Evolutionary conservation across 2,797 vertebrate species (phyloP).

Genomic region (Miichthys miiuy): DNA sequence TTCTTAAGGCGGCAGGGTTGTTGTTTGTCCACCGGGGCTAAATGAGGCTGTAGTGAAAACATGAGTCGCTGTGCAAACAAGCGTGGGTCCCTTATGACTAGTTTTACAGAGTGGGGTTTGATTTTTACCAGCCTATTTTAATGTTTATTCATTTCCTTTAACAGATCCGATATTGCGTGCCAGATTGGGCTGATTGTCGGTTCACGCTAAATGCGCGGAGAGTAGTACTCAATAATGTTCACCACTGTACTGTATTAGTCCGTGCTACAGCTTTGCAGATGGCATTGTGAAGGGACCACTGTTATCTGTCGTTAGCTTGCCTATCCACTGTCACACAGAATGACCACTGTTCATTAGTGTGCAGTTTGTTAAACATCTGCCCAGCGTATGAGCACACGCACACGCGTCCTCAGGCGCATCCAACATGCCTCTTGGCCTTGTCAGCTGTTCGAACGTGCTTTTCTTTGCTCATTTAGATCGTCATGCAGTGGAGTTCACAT

Average conservation of each 20-base stretch:
- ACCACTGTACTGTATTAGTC: conserved; percentile 42
- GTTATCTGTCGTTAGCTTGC: conserved; percentile 47
- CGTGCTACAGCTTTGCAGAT: conserved; percentile 46
- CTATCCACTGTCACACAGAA: conserved; percentile 47
- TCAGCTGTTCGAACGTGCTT: conserved; percentile 80
- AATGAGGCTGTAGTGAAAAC: conserved; percentile 74
- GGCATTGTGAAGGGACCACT: conserved; percentile 41
- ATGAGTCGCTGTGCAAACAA: conserved; percentile 67
- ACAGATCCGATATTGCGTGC: conserved; percentile 43
- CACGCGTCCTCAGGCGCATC: conserved; percentile 33
- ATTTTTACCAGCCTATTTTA: conserved; percentile 59
- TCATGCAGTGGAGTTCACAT: conserved; percentile 75
- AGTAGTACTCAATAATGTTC: conserved; percentile 25
- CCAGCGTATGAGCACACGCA: conserved; percentile 14
- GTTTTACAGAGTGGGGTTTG: conserved; percentile 56
- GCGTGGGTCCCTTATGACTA: conserved; percentile 61
- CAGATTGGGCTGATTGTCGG: conserved; percentile 64
- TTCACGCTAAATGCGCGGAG: conserved; percentile 51
- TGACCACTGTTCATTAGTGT: conserved; percentile 70
- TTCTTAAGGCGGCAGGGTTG: conserved; percentile 80
- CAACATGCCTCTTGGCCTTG: conserved; percentile 77
- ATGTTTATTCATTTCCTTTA: conserved; percentile 61
- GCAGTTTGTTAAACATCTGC: conserved; percentile 72
- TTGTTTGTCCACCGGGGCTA: conserved; percentile 72
- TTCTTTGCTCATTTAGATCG: conserved; percentile 77